These are phyloP conservation scores for Silurus asotus DNA, from an alignment of 2,113 vertebrate species.

Conservation along the genomic window DNA sequence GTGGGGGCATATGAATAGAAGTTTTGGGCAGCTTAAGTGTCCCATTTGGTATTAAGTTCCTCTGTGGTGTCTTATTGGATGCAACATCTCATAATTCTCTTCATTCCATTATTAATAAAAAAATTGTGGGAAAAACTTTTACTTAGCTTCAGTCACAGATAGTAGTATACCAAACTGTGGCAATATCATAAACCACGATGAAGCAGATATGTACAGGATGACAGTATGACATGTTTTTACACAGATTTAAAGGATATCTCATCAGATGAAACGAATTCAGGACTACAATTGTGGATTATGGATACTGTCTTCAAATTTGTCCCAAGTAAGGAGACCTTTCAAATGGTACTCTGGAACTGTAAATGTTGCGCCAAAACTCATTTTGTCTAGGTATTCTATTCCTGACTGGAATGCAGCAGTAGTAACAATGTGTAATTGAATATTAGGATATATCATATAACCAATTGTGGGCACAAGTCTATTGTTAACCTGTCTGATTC, in stretches of 20 bases:
- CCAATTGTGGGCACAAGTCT: slow-evolving; percentile 15
- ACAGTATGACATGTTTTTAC: not conserved
- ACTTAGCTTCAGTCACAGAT: not conserved
- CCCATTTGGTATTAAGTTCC: not conserved
- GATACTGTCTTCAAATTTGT: not conserved
- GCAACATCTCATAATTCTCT: not conserved
- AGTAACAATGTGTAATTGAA: slow-evolving; percentile 4
- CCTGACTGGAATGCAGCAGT: not conserved
- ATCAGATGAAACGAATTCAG: not conserved
- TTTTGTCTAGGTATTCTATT: not conserved
- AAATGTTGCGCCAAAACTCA: not conserved
- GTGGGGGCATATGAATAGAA: not conserved
- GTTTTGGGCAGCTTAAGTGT: not conserved
- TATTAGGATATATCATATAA: slow-evolving; percentile 7
- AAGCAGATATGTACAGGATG: not conserved
- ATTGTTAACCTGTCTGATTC: slow-evolving; percentile 7
- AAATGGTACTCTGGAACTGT: not conserved
- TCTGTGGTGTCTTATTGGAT: not conserved
- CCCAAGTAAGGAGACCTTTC: not conserved
- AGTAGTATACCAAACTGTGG: not conserved
- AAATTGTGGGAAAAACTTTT: not conserved
- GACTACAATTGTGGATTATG: not conserved
- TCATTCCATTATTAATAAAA: not conserved
- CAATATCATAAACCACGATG: not conserved
- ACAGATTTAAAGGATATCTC: no score